phyloP scores from a whole-genome alignment of 2,888 invertebrate genomes.

The Argyresthia goedartella region DNA sequence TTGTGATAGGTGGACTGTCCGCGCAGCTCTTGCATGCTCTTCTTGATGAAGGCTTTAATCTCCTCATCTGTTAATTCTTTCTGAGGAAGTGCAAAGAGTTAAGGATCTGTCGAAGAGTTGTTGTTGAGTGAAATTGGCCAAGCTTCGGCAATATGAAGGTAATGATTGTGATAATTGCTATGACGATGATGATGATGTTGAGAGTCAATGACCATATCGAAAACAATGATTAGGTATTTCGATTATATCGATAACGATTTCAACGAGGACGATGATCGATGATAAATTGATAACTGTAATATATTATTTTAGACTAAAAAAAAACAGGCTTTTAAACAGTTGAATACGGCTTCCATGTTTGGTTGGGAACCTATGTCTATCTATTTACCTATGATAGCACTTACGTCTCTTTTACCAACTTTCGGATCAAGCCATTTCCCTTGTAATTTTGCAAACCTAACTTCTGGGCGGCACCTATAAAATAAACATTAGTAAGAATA shows the following conservation, averaged over 20 bases:
- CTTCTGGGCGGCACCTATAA: slow-evolving; percentile 47
- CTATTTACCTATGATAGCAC: slow-evolving; percentile 13
- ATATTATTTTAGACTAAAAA: too few relatives aligned
- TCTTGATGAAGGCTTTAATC: slow-evolving; percentile 41
- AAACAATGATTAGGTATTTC: not conserved
- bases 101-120: not conserved
- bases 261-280: too few relatives aligned
- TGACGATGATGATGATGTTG: not conserved
- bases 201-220: not conserved
- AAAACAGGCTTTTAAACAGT: too few relatives aligned
- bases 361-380: too few relatives aligned
- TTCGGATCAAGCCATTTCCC: slow-evolving; percentile 55
- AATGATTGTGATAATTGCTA: not conserved
- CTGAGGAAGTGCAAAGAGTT: slow-evolving; percentile 17
- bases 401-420: slow-evolving; percentile 44
- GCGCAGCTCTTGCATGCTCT: slow-evolving; percentile 50
- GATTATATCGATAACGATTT: too few relatives aligned
- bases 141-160: not conserved
- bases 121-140: not conserved
- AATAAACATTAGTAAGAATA: not conserved
- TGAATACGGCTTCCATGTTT: too few relatives aligned
- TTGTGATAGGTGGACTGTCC: slow-evolving; percentile 58
- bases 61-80: slow-evolving; percentile 53
- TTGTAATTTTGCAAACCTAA: slow-evolving; percentile 46
- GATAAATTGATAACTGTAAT: too few relatives aligned